Evolutionary conservation across 2,113 vertebrate species (phyloP).

Genomic region (Polypterus bichir): DNA sequence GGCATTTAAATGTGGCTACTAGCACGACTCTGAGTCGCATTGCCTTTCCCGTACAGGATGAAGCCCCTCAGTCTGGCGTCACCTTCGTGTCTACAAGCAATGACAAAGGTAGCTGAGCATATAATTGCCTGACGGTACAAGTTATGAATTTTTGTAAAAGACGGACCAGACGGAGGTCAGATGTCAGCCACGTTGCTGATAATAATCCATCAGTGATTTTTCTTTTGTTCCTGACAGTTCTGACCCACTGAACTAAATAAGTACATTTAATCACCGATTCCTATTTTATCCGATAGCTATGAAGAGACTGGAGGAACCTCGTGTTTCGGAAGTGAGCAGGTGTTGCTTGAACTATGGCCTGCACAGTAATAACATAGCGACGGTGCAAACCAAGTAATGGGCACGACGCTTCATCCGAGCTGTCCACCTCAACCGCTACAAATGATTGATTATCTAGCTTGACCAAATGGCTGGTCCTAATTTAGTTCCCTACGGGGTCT

Average conservation of each 20-base stretch:
- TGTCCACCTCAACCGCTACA: neutral
- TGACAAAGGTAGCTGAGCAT: constrained; percentile 48
- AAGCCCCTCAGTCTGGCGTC: too few species aligned
- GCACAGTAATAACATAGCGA: constrained; percentile 26
- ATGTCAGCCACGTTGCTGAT: constrained; percentile 47
- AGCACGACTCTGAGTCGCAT: too few species aligned
- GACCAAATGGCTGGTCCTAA: constrained; percentile 1
- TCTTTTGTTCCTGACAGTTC: constrained; percentile 40
- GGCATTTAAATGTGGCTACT: too few species aligned
- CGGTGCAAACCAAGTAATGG: neutral
- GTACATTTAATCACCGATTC: constrained; percentile 45
- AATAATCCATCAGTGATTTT: constrained; percentile 65
- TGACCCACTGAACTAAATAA: constrained; percentile 63
- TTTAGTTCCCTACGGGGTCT: neutral
- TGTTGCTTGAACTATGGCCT: constrained; percentile 29
- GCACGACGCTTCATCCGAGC: neutral
- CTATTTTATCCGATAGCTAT: constrained; percentile 38
- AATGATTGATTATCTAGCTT: constrained; percentile 3
- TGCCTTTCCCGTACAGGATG: too few species aligned
- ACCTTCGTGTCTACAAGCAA: constrained; percentile 13
- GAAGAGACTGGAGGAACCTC: constrained; percentile 22
- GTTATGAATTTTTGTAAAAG: constrained; percentile 38
- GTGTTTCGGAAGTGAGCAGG: constrained; percentile 30
- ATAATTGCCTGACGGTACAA: constrained; percentile 34
- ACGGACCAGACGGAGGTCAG: constrained; percentile 36